phyloP scores from a whole-genome alignment of 2,888 invertebrate species.

The Agrochola circellaris region DNA sequence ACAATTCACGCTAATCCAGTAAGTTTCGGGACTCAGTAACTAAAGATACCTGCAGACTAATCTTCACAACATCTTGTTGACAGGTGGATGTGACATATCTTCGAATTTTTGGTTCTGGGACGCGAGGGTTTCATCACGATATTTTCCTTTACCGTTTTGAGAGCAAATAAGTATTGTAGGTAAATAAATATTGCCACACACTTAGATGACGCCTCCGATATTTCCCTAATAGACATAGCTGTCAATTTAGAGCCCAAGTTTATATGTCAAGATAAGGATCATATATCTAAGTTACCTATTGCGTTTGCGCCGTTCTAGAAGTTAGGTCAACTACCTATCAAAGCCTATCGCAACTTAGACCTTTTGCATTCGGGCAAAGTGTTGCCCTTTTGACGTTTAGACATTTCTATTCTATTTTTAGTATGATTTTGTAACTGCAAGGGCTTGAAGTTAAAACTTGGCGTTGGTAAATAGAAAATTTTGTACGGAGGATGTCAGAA shows the following conservation, averaged over 20 bases:
- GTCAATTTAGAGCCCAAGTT: conserved; percentile 24
- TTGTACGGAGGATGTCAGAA: neutral
- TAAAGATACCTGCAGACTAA: neutral
- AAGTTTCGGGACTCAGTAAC: too few relatives aligned
- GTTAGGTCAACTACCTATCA: conserved; percentile 31
- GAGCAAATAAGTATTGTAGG: too few relatives aligned
- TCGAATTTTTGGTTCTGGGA: too few relatives aligned
- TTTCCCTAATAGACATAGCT: neutral
- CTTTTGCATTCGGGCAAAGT: conserved; percentile 21
- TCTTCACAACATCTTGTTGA: neutral
- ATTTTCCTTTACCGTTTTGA: too few relatives aligned
- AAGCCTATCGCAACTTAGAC: conserved; percentile 37
- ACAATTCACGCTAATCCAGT: neutral
- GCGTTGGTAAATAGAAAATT: neutral
- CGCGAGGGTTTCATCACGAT: too few relatives aligned
- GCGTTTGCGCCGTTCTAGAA: conserved; percentile 8
- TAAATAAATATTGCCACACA: neutral
- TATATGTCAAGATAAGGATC: neutral
- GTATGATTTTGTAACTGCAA: conserved; percentile 4
- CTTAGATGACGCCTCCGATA: neutral
- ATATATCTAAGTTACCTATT: neutral
- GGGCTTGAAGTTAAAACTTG: conserved; percentile 8
- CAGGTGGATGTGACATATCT: neutral
- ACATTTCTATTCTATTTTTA: conserved; percentile 27
- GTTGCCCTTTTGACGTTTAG: conserved; percentile 23